Conservation (phyloP, 2,797 vertebrate species). For the Orientallactaga sibirica region DNA sequence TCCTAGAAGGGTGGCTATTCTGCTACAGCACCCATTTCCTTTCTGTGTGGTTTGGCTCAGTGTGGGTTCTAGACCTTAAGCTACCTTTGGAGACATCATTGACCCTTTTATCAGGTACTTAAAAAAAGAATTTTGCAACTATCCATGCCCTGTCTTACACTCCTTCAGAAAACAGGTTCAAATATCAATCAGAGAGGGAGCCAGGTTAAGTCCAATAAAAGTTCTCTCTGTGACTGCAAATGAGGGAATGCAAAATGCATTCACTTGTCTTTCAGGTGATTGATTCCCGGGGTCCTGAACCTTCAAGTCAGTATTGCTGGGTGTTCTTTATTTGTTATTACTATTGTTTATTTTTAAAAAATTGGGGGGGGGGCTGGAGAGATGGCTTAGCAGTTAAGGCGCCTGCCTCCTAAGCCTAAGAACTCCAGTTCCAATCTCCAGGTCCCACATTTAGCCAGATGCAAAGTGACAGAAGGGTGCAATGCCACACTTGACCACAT, state of each 20-base stretch:
- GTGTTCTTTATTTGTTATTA: background rate
- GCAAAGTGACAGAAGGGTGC: too few relatives aligned
- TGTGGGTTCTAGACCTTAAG: background rate
- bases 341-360: too few relatives aligned
- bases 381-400: too few relatives aligned
- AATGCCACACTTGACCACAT: too few relatives aligned
- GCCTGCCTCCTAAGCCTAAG: too few relatives aligned
- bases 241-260: background rate
- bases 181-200: background rate
- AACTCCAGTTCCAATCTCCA: too few relatives aligned
- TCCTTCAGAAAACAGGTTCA: background rate
- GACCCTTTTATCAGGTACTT: background rate
- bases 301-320: background rate
- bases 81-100: conserved; percentile 7
- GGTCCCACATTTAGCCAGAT: too few relatives aligned
- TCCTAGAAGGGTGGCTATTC: background rate
- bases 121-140: background rate
- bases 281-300: background rate
- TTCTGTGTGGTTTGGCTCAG: background rate
- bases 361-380: too few relatives aligned
- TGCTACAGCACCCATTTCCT: background rate
- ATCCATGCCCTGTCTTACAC: background rate
- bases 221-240: background rate
- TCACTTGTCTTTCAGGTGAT: background rate
- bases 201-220: background rate